Evolutionary conservation across 2,888 invertebrate species (phyloP), one percentile per base, ranked within the genome.

Genomic region (Zaprionus bogoriensis): DNA sequence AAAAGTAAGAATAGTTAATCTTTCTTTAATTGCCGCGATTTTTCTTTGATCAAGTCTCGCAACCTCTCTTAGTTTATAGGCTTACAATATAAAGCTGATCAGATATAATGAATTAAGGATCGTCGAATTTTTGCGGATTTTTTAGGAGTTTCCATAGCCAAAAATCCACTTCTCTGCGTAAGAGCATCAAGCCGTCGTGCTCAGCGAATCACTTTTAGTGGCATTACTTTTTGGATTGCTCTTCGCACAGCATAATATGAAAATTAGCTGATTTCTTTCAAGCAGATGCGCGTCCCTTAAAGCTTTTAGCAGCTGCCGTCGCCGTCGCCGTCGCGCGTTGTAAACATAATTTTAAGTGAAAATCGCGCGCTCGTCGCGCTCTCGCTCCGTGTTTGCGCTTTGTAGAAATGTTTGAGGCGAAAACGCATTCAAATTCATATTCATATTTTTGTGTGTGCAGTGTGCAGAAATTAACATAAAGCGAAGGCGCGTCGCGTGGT

Each of bases 231-330:
- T 28, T 12, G 20, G 30, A n/a, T 25, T 42, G 47, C 27, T 32
- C 32, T 59, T 58, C 51, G 41, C 74, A 63, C 57, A 75, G 78
- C 66, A 77, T 83, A 67, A 83, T 83, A 84, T 68, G 66, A 74
- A 80, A 84, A 84, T 80, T 80, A 80, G 80, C 81, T 67, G 73
- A 76, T 77, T 83, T 81, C 46, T 67, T 80, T 75, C 74, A 52
- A 41, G 48, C 59, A 72, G 51, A 44, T 55, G 74, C 58, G 52
- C 54, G 46, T 46, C 55, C 12, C 55, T 73, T 76, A 76, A 78
- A 81, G 84, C 71, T 67, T 68, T 66, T 63, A 81, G 72, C 76
- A 55, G 60, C 84, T 70, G 76, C 61, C 52, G 54, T 52, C 23
- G 45, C 17, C 17, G 28, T 52, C 44, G n/a, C n/a, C n/a, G n/a